phyloP scores from a whole-genome alignment of 2,797 vertebrate genomes.

The Sebastes alutus region DNA sequence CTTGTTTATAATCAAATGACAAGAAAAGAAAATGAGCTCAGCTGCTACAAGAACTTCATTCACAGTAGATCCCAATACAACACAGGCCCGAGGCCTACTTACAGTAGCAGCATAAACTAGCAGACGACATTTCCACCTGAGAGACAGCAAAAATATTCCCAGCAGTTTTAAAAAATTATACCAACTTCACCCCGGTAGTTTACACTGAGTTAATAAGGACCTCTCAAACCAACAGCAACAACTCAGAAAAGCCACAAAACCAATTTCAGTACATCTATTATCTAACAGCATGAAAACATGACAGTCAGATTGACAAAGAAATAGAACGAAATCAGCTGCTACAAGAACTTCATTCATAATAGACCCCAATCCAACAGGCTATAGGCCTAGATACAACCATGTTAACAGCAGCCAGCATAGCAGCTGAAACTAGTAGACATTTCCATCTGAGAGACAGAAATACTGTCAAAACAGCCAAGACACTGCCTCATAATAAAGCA shows the following conservation, averaged over 20 bases:
- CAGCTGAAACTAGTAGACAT: fast-evolving
- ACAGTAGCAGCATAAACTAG: too few species aligned
- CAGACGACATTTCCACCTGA: too few species aligned
- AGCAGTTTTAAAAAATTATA: not conserved
- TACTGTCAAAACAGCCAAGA: not conserved
- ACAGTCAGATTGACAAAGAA: not conserved
- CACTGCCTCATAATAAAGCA: not conserved
- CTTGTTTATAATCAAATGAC: not conserved
- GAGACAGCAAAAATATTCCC: not conserved
- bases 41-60: not conserved
- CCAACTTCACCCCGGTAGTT: not conserved
- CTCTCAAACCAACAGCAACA: not conserved
- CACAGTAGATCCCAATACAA: too few species aligned
- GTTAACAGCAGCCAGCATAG: not conserved
- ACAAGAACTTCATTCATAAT: not conserved
- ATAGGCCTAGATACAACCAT: too few species aligned
- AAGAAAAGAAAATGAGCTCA: not conserved
- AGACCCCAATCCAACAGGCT: not conserved
- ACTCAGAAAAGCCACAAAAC: not conserved
- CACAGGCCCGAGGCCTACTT: fast-evolving
- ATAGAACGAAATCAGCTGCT: not conserved
- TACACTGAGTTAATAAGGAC: not conserved
- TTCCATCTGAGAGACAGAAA: not conserved
- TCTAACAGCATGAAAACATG: not conserved
- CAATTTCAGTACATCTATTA: not conserved